A percentile compares a stretch with the other conserved stretches of the same genome.
Evolutionary conservation across 2,113 vertebrate genomes (phyloP).

Genomic region (Sphaerodactylus townsendi): DNA sequence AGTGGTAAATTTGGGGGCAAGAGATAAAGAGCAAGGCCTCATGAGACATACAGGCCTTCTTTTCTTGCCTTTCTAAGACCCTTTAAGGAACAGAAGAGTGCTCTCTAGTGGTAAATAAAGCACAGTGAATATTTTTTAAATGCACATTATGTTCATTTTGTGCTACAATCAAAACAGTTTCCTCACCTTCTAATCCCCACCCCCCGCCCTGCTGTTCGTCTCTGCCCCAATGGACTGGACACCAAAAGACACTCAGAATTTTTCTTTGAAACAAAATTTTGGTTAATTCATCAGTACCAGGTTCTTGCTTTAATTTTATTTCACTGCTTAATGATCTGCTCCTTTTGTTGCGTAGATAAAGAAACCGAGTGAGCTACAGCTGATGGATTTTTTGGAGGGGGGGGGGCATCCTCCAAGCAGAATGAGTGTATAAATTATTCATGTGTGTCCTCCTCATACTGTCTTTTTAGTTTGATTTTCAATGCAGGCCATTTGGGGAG

Average conservation of each 20-base stretch:
- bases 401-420: constrained; percentile 55
- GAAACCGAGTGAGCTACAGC: constrained; percentile 57
- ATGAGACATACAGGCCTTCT: constrained; percentile 35
- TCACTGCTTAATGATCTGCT: constrained; percentile 67
- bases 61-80: constrained; percentile 58
- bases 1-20: constrained; percentile 41
- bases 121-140: constrained; percentile 50
- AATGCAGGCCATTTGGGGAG: background rate
- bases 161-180: background rate
- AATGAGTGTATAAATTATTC: constrained; percentile 75
- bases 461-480: constrained; percentile 43
- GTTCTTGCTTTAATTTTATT: constrained; percentile 79
- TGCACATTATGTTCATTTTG: background rate
- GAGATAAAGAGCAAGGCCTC: constrained; percentile 46
- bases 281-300: constrained; percentile 73
- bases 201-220: constrained; percentile 29
- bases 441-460: constrained; percentile 60
- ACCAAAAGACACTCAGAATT: constrained; percentile 46
- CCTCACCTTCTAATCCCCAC: constrained; percentile 24
- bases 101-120: constrained; percentile 79
- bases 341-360: constrained; percentile 79
- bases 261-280: constrained; percentile 67
- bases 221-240: constrained; percentile 57
- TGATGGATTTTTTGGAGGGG: constrained; percentile 64
- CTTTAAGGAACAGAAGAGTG: constrained; percentile 81